These are phyloP conservation scores for Melanostoma mellinum DNA, from an alignment of 2,888 invertebrate species.

Conservation along the genomic window DNA sequence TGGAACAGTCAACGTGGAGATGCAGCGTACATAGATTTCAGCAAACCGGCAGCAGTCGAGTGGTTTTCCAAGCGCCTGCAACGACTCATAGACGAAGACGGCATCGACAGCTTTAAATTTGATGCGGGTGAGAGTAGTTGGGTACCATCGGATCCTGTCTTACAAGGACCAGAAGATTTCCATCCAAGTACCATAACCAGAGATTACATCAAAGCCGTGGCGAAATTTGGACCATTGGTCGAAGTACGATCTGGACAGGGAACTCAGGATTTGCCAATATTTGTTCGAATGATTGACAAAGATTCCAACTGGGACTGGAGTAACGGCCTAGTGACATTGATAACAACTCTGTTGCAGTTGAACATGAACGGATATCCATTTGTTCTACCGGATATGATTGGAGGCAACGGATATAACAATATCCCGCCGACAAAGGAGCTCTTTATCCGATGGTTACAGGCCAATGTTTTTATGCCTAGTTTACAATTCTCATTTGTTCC, in stretches of 20 bases:
- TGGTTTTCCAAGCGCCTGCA: slow-evolving; percentile 84
- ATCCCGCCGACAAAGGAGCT: slow-evolving; percentile 84
- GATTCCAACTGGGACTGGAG: slow-evolving; percentile 86
- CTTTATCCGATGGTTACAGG: slow-evolving; percentile 89
- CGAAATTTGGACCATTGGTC: slow-evolving; percentile 84
- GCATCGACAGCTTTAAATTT: slow-evolving; percentile 89
- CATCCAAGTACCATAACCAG: slow-evolving; percentile 81
- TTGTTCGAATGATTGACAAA: slow-evolving; percentile 89
- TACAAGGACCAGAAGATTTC: slow-evolving; percentile 83
- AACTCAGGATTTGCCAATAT: slow-evolving; percentile 86
- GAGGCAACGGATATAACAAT: slow-evolving; percentile 85
- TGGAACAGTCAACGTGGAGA: slow-evolving; percentile 81
- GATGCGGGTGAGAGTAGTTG: slow-evolving; percentile 89
- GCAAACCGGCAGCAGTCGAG: slow-evolving; percentile 84
- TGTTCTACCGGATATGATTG: slow-evolving; percentile 91
- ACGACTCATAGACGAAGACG: slow-evolving; percentile 84
- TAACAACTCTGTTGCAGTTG: slow-evolving; percentile 84
- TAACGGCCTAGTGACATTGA: slow-evolving; percentile 87
- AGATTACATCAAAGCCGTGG: slow-evolving; percentile 83
- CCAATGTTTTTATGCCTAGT: slow-evolving; percentile 89
- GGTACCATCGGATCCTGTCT: slow-evolving; percentile 84
- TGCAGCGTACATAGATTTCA: slow-evolving; percentile 86
- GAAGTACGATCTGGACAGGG: slow-evolving; percentile 87
- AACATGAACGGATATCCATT: slow-evolving; percentile 84
- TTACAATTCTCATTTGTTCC: slow-evolving; percentile 90